Conservation (phyloP, 2,113 vertebrate species). For the Stigmatopora argus region DNA sequence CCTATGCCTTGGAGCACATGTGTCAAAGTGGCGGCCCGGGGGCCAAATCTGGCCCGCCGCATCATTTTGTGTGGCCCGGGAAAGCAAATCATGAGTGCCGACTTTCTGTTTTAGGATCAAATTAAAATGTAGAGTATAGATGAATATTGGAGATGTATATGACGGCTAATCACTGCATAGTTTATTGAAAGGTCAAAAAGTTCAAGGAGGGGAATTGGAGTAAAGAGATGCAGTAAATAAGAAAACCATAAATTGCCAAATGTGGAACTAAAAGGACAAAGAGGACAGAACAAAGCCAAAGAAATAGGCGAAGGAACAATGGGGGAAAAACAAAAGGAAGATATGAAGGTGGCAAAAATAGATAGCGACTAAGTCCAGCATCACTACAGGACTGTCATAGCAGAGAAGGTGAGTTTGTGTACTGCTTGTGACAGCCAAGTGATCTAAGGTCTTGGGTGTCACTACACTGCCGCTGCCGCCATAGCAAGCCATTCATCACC, state of each 20-base stretch:
- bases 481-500: conserved; percentile 61
- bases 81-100: too few relatives aligned
- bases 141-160: background rate
- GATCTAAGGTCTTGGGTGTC: conserved; percentile 65
- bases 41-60: too few relatives aligned
- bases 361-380: conserved; percentile 39
- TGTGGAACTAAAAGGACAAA: background rate
- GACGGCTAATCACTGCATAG: background rate
- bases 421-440: conserved; percentile 35
- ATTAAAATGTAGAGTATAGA: background rate
- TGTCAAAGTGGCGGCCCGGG: too few relatives aligned
- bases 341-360: conserved; percentile 18
- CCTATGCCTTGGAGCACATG: too few relatives aligned
- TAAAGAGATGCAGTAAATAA: background rate
- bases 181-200: background rate
- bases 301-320: conserved; percentile 4
- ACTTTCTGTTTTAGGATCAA: too few relatives aligned
- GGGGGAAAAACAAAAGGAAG: conserved; percentile 1
- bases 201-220: background rate
- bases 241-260: conserved; percentile 1
- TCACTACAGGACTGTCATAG: conserved; percentile 19
- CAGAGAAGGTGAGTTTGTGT: conserved; percentile 14
- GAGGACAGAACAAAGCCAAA: background rate
- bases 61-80: too few relatives aligned
- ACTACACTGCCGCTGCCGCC: conserved; percentile 56